phyloP scores from a whole-genome alignment of 1,140 invertebrate genomes.

The Eciton burchellii region DNA sequence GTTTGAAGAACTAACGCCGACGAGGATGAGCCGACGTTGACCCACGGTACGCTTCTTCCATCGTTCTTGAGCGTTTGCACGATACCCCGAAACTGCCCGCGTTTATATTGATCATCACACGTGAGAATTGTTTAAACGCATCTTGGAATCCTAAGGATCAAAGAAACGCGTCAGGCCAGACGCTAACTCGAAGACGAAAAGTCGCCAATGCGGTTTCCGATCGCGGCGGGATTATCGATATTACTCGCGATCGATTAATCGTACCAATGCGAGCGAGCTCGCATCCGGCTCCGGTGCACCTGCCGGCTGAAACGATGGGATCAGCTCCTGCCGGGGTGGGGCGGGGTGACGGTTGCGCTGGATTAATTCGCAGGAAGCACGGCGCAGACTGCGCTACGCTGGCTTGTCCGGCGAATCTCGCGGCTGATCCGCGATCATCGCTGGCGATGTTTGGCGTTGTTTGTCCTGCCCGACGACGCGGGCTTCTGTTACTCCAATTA shows the following conservation, averaged over 20 bases:
- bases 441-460: neutral
- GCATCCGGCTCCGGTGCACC: conserved; percentile 65
- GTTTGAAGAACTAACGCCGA: no score
- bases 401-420: conserved; percentile 32
- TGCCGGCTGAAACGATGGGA: conserved; percentile 41
- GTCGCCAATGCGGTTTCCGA: neutral
- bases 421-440: neutral
- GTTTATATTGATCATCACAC: neutral
- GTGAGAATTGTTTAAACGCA: neutral
- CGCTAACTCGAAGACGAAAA: conserved; percentile 1
- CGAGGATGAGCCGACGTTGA: conserved; percentile 29
- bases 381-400: conserved; percentile 68
- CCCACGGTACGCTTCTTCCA: neutral
- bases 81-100: neutral
- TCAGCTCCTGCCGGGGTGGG: conserved; percentile 52
- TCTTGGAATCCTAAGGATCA: neutral
- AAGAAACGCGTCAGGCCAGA: neutral
- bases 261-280: conserved; percentile 14
- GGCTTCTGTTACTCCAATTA: conserved; percentile 53
- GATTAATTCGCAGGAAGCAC: conserved; percentile 70
- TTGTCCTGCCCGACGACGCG: conserved; percentile 3
- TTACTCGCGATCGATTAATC: conserved; percentile 45
- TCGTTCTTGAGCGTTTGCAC: neutral
- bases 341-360: conserved; percentile 51
- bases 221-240: conserved; percentile 4